phyloP scores from a whole-genome alignment of 2,113 vertebrate species.

The Strix aluco region DNA sequence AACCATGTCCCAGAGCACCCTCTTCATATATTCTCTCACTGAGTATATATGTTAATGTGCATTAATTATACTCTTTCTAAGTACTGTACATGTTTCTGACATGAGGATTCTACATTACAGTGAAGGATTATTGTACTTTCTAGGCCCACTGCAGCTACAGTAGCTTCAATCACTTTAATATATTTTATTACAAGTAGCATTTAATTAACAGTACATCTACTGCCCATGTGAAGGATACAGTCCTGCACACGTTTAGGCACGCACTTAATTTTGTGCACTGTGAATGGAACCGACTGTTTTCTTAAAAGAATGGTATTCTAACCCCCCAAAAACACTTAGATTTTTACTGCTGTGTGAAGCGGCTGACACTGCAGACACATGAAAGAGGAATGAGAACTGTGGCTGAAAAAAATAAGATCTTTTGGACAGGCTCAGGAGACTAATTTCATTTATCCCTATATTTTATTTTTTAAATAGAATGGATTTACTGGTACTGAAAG shows the following conservation, averaged over 20 bases:
- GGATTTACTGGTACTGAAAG: constrained; percentile 4
- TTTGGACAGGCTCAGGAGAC: neutral
- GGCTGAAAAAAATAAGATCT: neutral
- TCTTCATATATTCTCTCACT: constrained; percentile 42
- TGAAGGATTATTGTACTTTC: constrained; percentile 73
- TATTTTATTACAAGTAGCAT: constrained; percentile 67
- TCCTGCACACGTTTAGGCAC: constrained; percentile 32
- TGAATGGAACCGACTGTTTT: neutral
- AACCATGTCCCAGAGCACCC: constrained; percentile 57
- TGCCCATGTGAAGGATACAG: constrained; percentile 31
- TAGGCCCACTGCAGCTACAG: constrained; percentile 58
- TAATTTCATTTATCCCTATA: neutral
- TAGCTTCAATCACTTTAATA: constrained; percentile 66
- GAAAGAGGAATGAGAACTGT: neutral
- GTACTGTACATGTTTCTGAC: constrained; percentile 65
- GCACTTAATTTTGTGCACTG: neutral
- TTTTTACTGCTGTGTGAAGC: neutral
- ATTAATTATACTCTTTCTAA: constrained; percentile 73
- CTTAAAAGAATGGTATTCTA: neutral
- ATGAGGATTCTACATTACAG: constrained; percentile 61
- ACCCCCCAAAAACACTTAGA: neutral
- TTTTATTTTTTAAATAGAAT: constrained; percentile 3
- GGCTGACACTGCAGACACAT: neutral
- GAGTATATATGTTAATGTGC: constrained; percentile 69
- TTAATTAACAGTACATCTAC: constrained; percentile 73